phyloP scores from a whole-genome alignment of 2,888 invertebrate species.

The Andrena fulva region DNA sequence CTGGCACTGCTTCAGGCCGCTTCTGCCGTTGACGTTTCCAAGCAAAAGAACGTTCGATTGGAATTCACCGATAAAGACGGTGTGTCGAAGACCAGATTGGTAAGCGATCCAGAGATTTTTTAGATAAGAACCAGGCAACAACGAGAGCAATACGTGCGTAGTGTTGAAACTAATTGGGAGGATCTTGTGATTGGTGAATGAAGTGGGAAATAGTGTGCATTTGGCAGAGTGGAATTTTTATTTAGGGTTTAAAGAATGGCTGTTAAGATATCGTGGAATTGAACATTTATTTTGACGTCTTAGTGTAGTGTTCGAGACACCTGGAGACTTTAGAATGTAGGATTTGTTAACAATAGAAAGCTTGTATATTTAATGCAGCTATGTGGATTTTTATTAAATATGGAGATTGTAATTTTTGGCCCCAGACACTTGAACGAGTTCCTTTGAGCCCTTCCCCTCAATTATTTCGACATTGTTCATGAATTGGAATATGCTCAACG shows the following conservation, averaged over 20 bases:
- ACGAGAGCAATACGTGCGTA: too few relatives aligned
- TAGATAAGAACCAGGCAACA: not conserved
- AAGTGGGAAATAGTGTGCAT: too few relatives aligned
- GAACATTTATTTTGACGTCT: too few relatives aligned
- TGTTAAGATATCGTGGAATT: too few relatives aligned
- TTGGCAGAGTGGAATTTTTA: too few relatives aligned
- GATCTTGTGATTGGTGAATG: too few relatives aligned
- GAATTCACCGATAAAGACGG: constrained; percentile 72
- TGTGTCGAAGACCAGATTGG: constrained; percentile 61
- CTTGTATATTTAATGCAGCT: not conserved
- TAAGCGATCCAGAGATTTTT: constrained; percentile 43
- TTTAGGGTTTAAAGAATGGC: too few relatives aligned
- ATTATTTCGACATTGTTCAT: not conserved
- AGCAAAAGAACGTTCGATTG: constrained; percentile 69
- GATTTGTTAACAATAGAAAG: too few relatives aligned
- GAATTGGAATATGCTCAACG: not conserved
- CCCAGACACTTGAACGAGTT: not conserved
- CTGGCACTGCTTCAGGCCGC: constrained; percentile 51
- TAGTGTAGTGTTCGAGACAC: too few relatives aligned
- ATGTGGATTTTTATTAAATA: not conserved
- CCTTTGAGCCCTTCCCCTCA: not conserved
- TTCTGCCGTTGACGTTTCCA: constrained; percentile 69
- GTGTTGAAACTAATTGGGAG: too few relatives aligned
- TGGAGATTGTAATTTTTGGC: not conserved
- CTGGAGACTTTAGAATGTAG: too few relatives aligned